Percentiles rank a stretch among this genome's conserved stretches.
phyloP scores from a whole-genome alignment of 2,888 invertebrate species.

The Tineola bisselliella region DNA sequence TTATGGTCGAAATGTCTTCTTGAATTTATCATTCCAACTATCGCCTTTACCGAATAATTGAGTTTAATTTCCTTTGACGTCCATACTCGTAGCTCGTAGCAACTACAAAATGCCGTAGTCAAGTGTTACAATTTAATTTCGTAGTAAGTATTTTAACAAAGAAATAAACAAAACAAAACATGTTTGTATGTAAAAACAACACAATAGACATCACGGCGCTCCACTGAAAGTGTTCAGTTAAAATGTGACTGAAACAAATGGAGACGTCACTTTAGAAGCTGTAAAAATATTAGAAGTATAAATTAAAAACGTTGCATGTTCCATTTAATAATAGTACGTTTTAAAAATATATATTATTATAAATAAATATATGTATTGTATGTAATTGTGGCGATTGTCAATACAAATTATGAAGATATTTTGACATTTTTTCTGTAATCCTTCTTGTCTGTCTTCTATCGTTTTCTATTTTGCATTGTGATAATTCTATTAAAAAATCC shows the following conservation, averaged over 20 bases:
- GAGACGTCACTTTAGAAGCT: not conserved
- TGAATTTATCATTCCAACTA: conserved; percentile 11
- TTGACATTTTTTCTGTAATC: no score
- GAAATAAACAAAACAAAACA: no score
- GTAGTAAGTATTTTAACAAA: no score
- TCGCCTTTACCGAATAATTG: conserved; percentile 8
- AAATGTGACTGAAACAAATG: not conserved
- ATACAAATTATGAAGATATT: no score
- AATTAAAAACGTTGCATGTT: not conserved
- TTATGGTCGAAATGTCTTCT: conserved; percentile 6
- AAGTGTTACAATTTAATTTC: no score
- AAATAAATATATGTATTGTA: no score
- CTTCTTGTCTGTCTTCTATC: no score
- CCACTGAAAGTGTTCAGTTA: not conserved
- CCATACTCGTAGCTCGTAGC: not conserved
- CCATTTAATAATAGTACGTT: not conserved
- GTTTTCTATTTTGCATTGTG: no score
- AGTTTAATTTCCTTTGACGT: conserved; percentile 12
- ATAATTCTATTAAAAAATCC: no score
- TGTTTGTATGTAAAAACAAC: not conserved
- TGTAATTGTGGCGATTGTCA: no score
- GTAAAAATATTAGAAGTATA: not conserved
- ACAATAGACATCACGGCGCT: not conserved
- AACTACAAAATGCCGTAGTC: no score
- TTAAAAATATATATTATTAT: no score